Percentiles rank a stretch among this genome's conserved stretches.
phyloP scores from a whole-genome alignment of 1,140 invertebrate species.

The Temnothorax curvispinosus region DNA sequence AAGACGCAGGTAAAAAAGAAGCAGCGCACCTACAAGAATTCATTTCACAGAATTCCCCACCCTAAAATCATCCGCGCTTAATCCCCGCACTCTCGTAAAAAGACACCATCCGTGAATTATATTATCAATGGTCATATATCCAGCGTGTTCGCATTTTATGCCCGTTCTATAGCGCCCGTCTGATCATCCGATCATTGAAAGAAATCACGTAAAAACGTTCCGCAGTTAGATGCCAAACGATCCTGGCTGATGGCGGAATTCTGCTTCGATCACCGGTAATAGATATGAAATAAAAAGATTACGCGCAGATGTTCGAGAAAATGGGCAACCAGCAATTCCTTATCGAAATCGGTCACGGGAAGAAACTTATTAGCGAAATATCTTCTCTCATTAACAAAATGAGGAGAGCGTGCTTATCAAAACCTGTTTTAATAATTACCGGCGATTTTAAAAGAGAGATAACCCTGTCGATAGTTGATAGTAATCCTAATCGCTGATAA shows the following conservation, averaged over 20 bases:
- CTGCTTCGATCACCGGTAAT: neutral
- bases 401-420: neutral
- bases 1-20: neutral
- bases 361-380: neutral
- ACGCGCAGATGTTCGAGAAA: constrained; percentile 7
- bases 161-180: neutral
- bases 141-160: neutral
- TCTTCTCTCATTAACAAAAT: neutral
- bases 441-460: neutral
- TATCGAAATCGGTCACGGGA: neutral
- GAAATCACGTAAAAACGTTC: neutral
- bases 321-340: neutral
- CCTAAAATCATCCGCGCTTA: neutral
- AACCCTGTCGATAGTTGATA: neutral
- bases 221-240: constrained; percentile 22
- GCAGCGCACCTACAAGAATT: neutral
- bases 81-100: neutral
- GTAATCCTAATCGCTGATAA: neutral
- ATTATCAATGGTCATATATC: constrained; percentile 28
- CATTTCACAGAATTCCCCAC: neutral
- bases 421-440: neutral
- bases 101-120: constrained; percentile 11
- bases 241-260: constrained; percentile 11
- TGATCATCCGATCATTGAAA: constrained; percentile 15
- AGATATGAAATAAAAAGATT: constrained; percentile 23